These are phyloP conservation scores for Pomacea maculata DNA, from an alignment of 1,140 invertebrate genomes.

Conservation along the genomic window DNA sequence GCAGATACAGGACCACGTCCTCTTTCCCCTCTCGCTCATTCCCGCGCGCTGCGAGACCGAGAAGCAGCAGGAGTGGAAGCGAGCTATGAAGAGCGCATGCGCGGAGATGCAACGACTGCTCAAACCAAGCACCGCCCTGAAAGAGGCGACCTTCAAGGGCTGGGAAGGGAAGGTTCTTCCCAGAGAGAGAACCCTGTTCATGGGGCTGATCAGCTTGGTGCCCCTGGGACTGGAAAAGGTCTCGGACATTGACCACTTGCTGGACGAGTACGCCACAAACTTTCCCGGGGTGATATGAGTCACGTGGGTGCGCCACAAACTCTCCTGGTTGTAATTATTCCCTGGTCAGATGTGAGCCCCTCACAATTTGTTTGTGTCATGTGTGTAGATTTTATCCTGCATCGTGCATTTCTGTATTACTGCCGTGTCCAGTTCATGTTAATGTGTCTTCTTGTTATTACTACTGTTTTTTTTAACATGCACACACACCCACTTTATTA, in stretches of 20 bases:
- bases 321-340: neutral
- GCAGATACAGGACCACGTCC: slow-evolving; percentile 29
- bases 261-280: slow-evolving; percentile 40
- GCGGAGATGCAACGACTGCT: slow-evolving; percentile 31
- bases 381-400: too few relatives aligned
- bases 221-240: slow-evolving; percentile 34
- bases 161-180: slow-evolving; percentile 29
- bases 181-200: slow-evolving; percentile 34
- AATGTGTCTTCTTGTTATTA: too few relatives aligned
- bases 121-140: slow-evolving; percentile 21
- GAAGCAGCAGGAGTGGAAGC: slow-evolving; percentile 37
- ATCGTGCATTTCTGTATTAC: too few relatives aligned
- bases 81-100: slow-evolving; percentile 21
- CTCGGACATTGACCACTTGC: slow-evolving; percentile 34
- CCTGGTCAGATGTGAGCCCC: neutral
- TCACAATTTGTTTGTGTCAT: too few relatives aligned
- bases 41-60: slow-evolving; percentile 38
- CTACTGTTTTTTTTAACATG: too few relatives aligned
- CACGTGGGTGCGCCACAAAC: neutral
- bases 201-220: slow-evolving; percentile 37
- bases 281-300: slow-evolving; percentile 22
- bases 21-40: slow-evolving; percentile 36
- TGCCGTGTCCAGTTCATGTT: too few relatives aligned
- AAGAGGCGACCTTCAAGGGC: slow-evolving; percentile 23
- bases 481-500: too few relatives aligned